Base-by-base conservation (phyloP, 2,888 invertebrate genomes). In the Ormyrus pomaceus region DNA sequence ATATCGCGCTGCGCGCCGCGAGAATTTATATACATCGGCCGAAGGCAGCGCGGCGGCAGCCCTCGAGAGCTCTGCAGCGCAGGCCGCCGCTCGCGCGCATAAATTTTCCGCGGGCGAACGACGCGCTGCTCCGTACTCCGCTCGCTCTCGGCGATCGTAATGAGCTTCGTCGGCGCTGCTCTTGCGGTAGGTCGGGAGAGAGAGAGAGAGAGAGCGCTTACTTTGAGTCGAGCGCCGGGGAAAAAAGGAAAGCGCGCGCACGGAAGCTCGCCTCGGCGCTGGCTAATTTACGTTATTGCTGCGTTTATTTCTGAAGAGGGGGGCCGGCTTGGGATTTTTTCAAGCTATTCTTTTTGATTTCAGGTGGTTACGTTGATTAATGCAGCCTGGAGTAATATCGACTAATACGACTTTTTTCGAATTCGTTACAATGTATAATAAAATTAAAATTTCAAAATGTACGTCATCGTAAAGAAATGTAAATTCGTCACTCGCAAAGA, bases 21-120 rank as follows among this genome's bases (percentile, higher is more conserved):
- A 71, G 56, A 73, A 79, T 79, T 79, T 73, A 78, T 68, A 19
- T 7, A 48, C 13, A 19, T 19, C 19, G 19, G 19, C 19, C 19
- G 19, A 19, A 19, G 19, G 19, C 19, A 19, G 19, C 19, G 19
- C 19, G 1, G 19, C 19, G 19, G 19, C 19, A 19, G 19, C 19
- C 19, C 1, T 19, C 19, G 19, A 19, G 19, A n/a, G 13, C 0
- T 45, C 50, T 55, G 8, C 59, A 45, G 8, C 59, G 13, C 13
- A 13, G 13, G 13, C 55, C 58, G 11, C 8, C 65, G 56, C 10
- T 11, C 62, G 55, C 10, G 51, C 55, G 59, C 56, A 77, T 77
- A 77, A 77, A 77, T 77, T 71, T 71, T 50, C 72, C 78, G 72
- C 62, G 61, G 65, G 13, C 77, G 66, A 19, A 19, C 19, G 19